Evolutionary conservation across 2,113 vertebrate genomes (phyloP).

Genomic region (Calonectris borealis): DNA sequence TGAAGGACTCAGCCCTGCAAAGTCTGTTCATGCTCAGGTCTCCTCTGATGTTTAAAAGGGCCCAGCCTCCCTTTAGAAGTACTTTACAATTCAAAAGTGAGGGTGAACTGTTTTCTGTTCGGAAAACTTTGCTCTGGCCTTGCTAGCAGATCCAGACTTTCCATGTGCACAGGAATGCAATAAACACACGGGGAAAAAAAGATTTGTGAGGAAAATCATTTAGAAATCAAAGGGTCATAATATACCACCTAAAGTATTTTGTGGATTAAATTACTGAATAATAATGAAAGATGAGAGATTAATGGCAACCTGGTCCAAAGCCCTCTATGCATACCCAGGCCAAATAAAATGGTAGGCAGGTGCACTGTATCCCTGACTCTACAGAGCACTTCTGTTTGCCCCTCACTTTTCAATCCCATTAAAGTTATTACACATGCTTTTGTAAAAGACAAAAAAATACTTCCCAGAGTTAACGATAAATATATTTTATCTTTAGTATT

Average conservation of each 20-base stretch:
- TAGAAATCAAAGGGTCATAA: slow-evolving; percentile 54
- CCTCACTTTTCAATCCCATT: not conserved
- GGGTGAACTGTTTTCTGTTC: not conserved
- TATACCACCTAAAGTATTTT: slow-evolving; percentile 29
- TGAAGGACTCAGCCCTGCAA: not conserved
- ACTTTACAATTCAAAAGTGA: not conserved
- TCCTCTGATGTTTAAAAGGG: not conserved
- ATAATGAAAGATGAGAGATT: slow-evolving; percentile 52
- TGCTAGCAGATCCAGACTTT: not conserved
- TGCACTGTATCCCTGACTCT: not conserved
- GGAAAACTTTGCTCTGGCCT: not conserved
- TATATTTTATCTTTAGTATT: slow-evolving; percentile 27
- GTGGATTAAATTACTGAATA: slow-evolving; percentile 39
- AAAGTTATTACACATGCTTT: not conserved
- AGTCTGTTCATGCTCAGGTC: not conserved
- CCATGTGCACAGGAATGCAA: not conserved
- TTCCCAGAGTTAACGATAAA: slow-evolving; percentile 28
- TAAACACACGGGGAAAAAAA: not conserved
- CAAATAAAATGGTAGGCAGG: slow-evolving; percentile 41
- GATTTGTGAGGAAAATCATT: not conserved
- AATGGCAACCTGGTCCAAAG: slow-evolving; percentile 34
- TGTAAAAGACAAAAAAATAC: slow-evolving; percentile 13
- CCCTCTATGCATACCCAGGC: slow-evolving; percentile 33
- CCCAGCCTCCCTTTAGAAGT: not conserved
- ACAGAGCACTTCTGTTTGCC: not conserved